A percentile compares a stretch with the other conserved stretches of the same genome.
phyloP scores from a whole-genome alignment of 2,797 vertebrate species.

The Enteromius thamalakanensis region DNA sequence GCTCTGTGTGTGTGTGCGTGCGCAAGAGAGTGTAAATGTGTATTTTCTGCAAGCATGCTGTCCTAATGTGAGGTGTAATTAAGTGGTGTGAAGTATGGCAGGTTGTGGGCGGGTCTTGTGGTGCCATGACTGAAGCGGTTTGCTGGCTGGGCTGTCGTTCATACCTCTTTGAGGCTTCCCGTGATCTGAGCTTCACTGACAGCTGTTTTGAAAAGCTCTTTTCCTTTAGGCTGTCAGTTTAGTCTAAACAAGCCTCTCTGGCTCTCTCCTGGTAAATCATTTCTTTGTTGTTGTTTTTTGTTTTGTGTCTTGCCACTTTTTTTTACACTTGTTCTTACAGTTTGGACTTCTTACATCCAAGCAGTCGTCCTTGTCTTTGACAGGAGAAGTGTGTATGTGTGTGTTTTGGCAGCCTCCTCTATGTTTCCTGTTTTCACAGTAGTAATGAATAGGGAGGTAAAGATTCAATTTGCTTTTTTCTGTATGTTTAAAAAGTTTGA shows the following conservation, averaged over 20 bases:
- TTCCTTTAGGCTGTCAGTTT: slow-evolving; percentile 59
- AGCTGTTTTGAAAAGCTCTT: slow-evolving; percentile 71
- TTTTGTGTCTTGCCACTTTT: slow-evolving; percentile 35
- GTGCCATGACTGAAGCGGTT: slow-evolving; percentile 57
- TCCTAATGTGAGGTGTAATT: slow-evolving; percentile 38
- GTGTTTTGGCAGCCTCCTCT: slow-evolving; percentile 26
- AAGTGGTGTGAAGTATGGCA: slow-evolving; percentile 41
- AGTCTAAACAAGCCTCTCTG: slow-evolving; percentile 50
- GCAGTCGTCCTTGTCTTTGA: slow-evolving; percentile 35
- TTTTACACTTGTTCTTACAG: slow-evolving; percentile 21
- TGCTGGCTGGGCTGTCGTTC: slow-evolving; percentile 56
- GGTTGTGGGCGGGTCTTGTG: slow-evolving; percentile 40
- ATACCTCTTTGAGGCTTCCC: slow-evolving; percentile 69
- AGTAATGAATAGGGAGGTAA: slow-evolving; percentile 13
- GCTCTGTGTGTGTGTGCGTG: not conserved
- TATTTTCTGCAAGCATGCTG: slow-evolving; percentile 15
- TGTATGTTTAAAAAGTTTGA: not conserved
- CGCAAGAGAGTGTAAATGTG: not conserved
- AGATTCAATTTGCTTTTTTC: slow-evolving; percentile 14
- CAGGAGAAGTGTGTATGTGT: slow-evolving; percentile 3
- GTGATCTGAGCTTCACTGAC: slow-evolving; percentile 69
- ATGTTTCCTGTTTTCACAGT: slow-evolving; percentile 25
- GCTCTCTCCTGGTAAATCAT: slow-evolving; percentile 16
- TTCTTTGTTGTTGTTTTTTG: slow-evolving; percentile 7
- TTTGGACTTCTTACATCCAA: slow-evolving; percentile 35